phyloP scores from a whole-genome alignment of 2,797 vertebrate genomes.

The Eospalax fontanierii region DNA sequence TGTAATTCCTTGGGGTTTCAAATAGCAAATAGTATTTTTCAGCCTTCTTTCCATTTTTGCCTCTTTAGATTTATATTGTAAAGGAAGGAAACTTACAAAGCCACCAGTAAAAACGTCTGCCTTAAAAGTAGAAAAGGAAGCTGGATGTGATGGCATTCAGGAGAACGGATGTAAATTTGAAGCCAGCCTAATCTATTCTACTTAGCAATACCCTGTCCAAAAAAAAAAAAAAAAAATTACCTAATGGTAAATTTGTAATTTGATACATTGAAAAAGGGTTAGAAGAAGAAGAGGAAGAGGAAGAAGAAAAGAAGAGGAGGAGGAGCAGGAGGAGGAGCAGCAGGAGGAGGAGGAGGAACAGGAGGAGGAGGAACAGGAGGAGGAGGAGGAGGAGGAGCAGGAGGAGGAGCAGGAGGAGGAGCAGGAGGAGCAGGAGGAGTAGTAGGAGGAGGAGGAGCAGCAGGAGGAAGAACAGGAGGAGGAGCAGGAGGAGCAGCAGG shows the following conservation, averaged over 20 bases:
- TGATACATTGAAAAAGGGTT: neutral
- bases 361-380: too few species aligned
- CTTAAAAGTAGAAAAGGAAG: slow-evolving; percentile 6
- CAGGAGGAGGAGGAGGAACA: too few species aligned
- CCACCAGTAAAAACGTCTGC: neutral
- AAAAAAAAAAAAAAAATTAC: neutral
- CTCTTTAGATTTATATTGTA: neutral
- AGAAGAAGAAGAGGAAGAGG: neutral
- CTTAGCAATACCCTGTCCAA: neutral
- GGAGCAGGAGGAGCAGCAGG: too few species aligned
- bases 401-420: too few species aligned
- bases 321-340: too few species aligned
- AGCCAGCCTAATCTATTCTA: neutral
- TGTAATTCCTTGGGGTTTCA: neutral
- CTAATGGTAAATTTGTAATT: neutral
- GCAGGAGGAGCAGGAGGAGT: too few species aligned
- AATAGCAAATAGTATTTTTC: neutral
- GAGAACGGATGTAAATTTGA: neutral
- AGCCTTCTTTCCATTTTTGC: neutral
- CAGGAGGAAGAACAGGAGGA: too few species aligned
- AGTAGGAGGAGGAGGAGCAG: too few species aligned
- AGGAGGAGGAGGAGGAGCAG: too few species aligned
- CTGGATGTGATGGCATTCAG: neutral
- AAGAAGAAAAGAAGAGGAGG: too few species aligned
- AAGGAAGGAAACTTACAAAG: neutral